Percentiles rank a stretch among this genome's conserved stretches.
phyloP scores from a whole-genome alignment of 2,888 invertebrate genomes.

The Epinotia demarniana region DNA sequence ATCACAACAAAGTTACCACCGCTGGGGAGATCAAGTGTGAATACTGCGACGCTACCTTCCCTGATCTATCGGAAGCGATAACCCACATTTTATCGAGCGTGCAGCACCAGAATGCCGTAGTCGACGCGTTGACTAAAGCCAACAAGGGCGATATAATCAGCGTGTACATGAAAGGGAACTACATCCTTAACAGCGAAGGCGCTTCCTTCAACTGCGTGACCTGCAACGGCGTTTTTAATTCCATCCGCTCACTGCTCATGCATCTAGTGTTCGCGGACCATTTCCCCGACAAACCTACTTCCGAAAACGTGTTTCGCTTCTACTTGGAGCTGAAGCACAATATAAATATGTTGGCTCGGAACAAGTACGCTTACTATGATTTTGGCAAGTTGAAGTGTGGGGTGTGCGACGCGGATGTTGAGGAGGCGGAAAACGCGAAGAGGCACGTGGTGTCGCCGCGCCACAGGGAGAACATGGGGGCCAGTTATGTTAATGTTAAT shows the following conservation, averaged over 20 bases:
- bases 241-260: constrained; percentile 69
- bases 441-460: constrained; percentile 73
- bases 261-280: constrained; percentile 76
- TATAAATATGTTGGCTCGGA: constrained; percentile 73
- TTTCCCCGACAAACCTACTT: constrained; percentile 63
- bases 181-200: constrained; percentile 73
- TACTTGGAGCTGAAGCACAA: constrained; percentile 79
- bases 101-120: constrained; percentile 66
- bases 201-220: constrained; percentile 65
- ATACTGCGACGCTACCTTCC: constrained; percentile 63
- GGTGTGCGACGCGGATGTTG: constrained; percentile 72
- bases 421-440: constrained; percentile 75
- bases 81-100: constrained; percentile 66
- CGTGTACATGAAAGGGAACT: constrained; percentile 76
- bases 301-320: constrained; percentile 76
- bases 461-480: constrained; percentile 79
- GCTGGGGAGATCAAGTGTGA: constrained; percentile 62
- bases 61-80: constrained; percentile 60
- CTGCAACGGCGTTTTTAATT: constrained; percentile 71
- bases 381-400: constrained; percentile 76
- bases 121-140: constrained; percentile 58
- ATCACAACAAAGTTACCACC: constrained; percentile 59
- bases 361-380: constrained; percentile 75
- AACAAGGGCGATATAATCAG: constrained; percentile 76
- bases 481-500: constrained; percentile 71